Evolutionary conservation across 2,888 invertebrate genomes (phyloP).

Genomic region (Drosophila merina): DNA sequence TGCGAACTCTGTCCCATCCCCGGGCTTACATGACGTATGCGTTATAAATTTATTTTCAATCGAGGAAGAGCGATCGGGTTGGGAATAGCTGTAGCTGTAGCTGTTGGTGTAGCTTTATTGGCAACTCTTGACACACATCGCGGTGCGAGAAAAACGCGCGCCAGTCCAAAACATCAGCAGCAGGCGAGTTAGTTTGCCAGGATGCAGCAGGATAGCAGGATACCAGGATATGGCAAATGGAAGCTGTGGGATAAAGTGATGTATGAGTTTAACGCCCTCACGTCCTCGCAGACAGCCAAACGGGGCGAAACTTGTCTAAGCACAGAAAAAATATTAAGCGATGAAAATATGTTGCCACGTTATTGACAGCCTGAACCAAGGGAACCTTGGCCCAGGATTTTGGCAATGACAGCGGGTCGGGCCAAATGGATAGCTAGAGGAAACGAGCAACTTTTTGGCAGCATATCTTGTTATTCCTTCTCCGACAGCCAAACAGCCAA

Average conservation of each 20-base stretch:
- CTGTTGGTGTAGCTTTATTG: slow-evolving; percentile 48
- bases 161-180: slow-evolving; percentile 44
- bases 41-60: slow-evolving; percentile 77
- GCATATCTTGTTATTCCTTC: slow-evolving; percentile 58
- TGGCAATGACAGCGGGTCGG: slow-evolving; percentile 68
- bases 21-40: slow-evolving; percentile 70
- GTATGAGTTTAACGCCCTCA: slow-evolving; percentile 81
- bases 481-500: slow-evolving; percentile 61
- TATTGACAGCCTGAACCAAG: slow-evolving; percentile 62
- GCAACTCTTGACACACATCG: slow-evolving; percentile 79
- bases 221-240: slow-evolving; percentile 28
- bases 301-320: slow-evolving; percentile 69
- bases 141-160: slow-evolving; percentile 51
- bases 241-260: slow-evolving; percentile 70
- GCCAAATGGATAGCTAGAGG: not conserved
- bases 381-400: slow-evolving; percentile 59
- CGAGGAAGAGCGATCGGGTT: slow-evolving; percentile 23
- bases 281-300: slow-evolving; percentile 53
- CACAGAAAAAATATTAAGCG: slow-evolving; percentile 59
- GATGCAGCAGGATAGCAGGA: slow-evolving; percentile 6
- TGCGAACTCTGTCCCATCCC: slow-evolving; percentile 39
- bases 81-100: slow-evolving; percentile 2
- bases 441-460: slow-evolving; percentile 60
- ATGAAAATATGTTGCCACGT: slow-evolving; percentile 70
- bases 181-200: slow-evolving; percentile 44